Evolutionary conservation across 2,113 vertebrate species (phyloP).

Genomic region (Megaceryle maxima): DNA sequence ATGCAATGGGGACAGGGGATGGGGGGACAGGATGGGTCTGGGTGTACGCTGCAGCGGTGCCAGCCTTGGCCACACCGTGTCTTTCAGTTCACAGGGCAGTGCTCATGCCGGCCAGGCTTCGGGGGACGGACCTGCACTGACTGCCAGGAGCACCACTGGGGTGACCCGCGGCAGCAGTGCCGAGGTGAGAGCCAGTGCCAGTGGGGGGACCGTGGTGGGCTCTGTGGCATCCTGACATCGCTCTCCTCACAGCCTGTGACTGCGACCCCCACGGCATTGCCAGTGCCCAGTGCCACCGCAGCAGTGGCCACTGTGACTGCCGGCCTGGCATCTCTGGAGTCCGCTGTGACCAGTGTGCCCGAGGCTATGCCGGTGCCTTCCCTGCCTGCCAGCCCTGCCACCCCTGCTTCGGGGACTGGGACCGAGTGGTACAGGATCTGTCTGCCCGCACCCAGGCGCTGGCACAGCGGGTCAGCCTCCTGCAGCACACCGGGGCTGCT

Average conservation of each 20-base stretch:
- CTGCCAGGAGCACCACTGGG: constrained; percentile 95
- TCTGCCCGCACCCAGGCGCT: constrained; percentile 80
- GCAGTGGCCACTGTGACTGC: constrained; percentile 91
- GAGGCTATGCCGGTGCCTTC: constrained; percentile 90
- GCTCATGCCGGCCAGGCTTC: constrained; percentile 90
- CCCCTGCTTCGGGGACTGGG: constrained; percentile 96
- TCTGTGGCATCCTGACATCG: not conserved
- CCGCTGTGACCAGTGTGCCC: constrained; percentile 94
- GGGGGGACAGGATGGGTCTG: accelerated
- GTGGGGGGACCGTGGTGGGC: accelerated
- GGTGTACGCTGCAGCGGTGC: not conserved
- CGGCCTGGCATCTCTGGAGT: constrained; percentile 90
- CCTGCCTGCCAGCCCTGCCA: constrained; percentile 93
- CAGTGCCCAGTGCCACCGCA: constrained; percentile 86
- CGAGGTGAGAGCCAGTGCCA: constrained; percentile 75
- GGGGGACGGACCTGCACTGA: constrained; percentile 89
- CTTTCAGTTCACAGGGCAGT: constrained; percentile 91
- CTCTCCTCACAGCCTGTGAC: constrained; percentile 83
- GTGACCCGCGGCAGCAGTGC: constrained; percentile 86
- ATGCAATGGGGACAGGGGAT: accelerated
- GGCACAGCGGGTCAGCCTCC: constrained; percentile 78
- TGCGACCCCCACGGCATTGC: constrained; percentile 89
- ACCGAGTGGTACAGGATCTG: constrained; percentile 94
- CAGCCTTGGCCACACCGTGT: accelerated
- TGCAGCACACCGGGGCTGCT: constrained; percentile 86